phyloP scores from a whole-genome alignment of 2,113 vertebrate species.

The Myiopsitta monachus region DNA sequence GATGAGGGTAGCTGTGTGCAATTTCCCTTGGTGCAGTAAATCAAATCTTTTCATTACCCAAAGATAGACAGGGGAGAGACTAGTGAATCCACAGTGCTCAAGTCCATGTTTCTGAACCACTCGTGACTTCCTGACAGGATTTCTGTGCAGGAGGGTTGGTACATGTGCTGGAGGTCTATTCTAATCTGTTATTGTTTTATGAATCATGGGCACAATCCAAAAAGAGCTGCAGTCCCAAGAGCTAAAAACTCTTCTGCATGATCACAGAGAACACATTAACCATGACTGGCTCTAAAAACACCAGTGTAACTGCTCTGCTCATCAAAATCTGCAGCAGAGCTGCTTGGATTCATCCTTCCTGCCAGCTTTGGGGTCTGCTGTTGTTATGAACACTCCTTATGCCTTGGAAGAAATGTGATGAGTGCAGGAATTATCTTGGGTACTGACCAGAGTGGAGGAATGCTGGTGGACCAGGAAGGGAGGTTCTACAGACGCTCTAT shows the following conservation, averaged over 20 bases:
- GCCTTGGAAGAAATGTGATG: not conserved
- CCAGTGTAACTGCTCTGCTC: not conserved
- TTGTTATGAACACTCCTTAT: not conserved
- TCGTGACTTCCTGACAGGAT: not conserved
- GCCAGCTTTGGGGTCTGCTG: not conserved
- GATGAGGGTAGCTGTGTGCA: not conserved
- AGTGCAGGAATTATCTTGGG: not conserved
- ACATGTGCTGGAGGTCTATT: not conserved
- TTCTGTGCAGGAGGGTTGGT: not conserved
- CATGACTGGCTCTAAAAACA: not conserved
- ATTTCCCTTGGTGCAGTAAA: constrained; percentile 2
- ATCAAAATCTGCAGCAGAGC: not conserved
- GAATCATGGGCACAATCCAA: not conserved
- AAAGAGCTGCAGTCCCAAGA: not conserved
- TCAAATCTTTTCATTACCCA: constrained; percentile 15
- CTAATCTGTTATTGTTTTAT: not conserved
- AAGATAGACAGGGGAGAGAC: not conserved
- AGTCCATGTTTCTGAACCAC: not conserved
- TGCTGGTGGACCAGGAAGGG: not conserved
- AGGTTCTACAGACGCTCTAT: not conserved
- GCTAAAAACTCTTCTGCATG: not conserved
- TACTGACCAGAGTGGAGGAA: not conserved
- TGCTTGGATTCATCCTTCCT: not conserved
- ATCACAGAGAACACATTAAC: not conserved
- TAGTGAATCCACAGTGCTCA: not conserved